Base-by-base conservation (phyloP, 1,140 invertebrate genomes). In the Trachymyrmex septentrionalis region DNA sequence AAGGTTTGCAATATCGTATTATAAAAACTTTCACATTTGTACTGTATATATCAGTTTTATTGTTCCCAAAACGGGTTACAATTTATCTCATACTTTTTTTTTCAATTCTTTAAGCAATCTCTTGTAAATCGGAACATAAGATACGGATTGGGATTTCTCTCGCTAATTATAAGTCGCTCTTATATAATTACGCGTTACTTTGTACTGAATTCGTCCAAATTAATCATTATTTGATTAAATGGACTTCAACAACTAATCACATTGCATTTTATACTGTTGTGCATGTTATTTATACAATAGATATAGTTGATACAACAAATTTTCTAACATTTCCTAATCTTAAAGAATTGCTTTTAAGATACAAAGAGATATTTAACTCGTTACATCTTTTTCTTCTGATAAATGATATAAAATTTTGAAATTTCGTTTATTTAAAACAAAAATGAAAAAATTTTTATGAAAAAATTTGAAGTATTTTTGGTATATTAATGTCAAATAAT, bases 141-240 rank as follows among this genome's bases (percentile, higher is more conserved):
- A 55, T 10, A 10, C n/a, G n/a, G 27, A 27, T 30, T 6, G 2
- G 27, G 10, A 21, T 59, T n/a, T n/a, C 57, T 10, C 27, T 5
- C 6, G 16, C 27, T 63, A 30, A 63, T 16, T 19, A 19, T 7
- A 63, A 63, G 12, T 63, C 14, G 5, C 14, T 63, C 6, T 59
- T 59, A 24, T 59, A 24, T 30, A 63, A 14, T 30, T 27, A 63
- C 6, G 6, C 14, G 14, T 30, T 3, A 63, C 1, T 3, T 66
- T 66, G 63, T 66, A 66, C 63, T 66, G 63, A 27, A 63, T 66
- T 66, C 5, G 63, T 7, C 7, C 30, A 34, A 34, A 38, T 66
- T n/a, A n/a, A 38, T 66, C 7, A 9, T 66, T 66, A 66, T n/a
- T 66, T 66, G 16, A 64, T 30, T 14, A 64, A 64, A 30, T 30